Base-by-base conservation (phyloP, 2,797 vertebrate genomes). In the Peromyscus attwateri region DNA sequence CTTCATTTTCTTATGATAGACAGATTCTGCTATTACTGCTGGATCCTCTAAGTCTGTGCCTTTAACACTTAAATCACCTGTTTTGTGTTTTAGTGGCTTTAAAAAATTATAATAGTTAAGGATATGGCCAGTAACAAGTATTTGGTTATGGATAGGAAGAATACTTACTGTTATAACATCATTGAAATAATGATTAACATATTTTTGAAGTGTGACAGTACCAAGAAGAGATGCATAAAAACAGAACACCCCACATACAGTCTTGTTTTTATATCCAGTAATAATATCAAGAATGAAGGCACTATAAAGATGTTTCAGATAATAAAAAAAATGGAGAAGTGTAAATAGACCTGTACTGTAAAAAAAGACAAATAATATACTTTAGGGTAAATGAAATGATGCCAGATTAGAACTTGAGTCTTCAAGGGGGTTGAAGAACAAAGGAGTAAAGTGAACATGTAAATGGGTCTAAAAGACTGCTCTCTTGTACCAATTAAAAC, bases 81-180 rank as follows among this genome's bases (percentile, higher is more conserved):
- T 91, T 92, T 96, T 96, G 43, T 23, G 40, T 71, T 92, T 92
- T 94, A 68, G 5, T 77, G 2, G 57, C 52, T 89, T 94, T 96
- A 88, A 90, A 70, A 70, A n/a, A 76, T 84, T 66, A 60, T 19
- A 57, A 93, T 23, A 91, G 46, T 90, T 93, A 93, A 95, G 91
- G 77, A 55, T 95, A 68, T 85, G 21, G 10, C 77, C 43, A 37
- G 89, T 83, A 91, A 66, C 46, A 95, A 80, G 64, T 93, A 88
- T 3, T 87, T 94, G 31, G 27, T 75, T 91, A 64, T 79, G 25
- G 1, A 19, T 55, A 85, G 29, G 57, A 92, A 91, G 49, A 55
- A 40, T 89, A 75, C 17, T 93, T 84, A 52, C 0, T 64, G 1
- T 83, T 82, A 31, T 23, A 87, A 52, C 27, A 81, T 40, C 37